Base-by-base conservation (phyloP, 2,888 invertebrate species). In the Gryllus longicercus region DNA sequence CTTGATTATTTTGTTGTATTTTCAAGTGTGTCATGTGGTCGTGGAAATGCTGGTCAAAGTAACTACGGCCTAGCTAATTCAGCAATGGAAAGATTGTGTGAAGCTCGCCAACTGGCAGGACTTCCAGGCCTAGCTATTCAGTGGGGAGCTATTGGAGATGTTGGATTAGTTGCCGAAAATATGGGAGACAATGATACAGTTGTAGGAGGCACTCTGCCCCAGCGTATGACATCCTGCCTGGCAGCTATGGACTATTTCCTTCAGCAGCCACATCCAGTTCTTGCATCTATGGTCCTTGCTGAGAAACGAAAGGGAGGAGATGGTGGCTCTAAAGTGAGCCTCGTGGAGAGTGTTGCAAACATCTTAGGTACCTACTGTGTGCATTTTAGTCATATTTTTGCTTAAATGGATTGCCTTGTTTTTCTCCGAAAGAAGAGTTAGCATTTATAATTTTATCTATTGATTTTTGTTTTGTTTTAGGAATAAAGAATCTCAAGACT, bases 81-180 rank as follows among this genome's bases (percentile, higher is more conserved):
- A 0, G 94, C 94, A 76, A 99, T 99, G 98, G 99, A 99, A 88
- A 92, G 99, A 82, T 92, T 98, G 82, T 95, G 95, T 86, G 98
- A 97, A 89, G 91, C 90, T 82, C 92, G 97, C 80, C 94, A 93
- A 88, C 90, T 90, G 75, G 93, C 77, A 49, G 96, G 97, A 77
- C 90, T 97, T 83, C 97, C 97, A 50, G 98, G 90, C 80, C 84
- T 94, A 78, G 97, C 98, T 75, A 95, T 99, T 84, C 99, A 99
- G 88, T 99, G 99, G 99, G 99, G 99, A 83, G 99, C 98, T 82
- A 95, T 99, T 85, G 99, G 98, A 81, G 99, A 99, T 87, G 98
- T 98, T 75, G 99, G 99, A 79, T 91, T 99, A 80, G 92, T 99
- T 82, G 88, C 95, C 85, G 96, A 97, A 85, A 94, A 93, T 77